Evolutionary conservation across 2,113 vertebrate species (phyloP).

Genomic region (Microcebus jonahi): DNA sequence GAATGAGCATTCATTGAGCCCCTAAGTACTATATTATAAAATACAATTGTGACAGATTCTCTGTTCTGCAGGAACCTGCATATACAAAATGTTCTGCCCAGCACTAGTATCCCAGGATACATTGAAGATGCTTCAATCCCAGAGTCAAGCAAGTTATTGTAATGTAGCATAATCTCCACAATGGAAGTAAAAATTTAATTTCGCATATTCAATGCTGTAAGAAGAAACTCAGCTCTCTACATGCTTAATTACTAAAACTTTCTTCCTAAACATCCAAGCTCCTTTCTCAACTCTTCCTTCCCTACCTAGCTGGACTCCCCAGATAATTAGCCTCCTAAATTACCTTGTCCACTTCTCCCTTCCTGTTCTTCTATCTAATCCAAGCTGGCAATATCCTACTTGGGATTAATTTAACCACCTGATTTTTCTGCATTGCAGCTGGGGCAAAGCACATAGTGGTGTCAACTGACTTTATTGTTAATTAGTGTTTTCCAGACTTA

Average conservation of each 20-base stretch:
- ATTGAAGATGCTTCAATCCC: background rate
- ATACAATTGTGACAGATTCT: background rate
- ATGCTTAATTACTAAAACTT: background rate
- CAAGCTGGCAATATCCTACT: background rate
- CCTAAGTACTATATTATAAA: background rate
- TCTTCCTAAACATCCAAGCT: background rate
- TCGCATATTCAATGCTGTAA: slow-evolving; percentile 5
- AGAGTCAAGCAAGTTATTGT: background rate
- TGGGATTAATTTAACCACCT: background rate
- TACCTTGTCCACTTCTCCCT: background rate
- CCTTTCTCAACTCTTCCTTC: background rate
- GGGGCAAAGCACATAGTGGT: background rate
- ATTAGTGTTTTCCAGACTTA: slow-evolving; percentile 27
- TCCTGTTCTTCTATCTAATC: background rate
- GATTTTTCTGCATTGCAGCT: background rate
- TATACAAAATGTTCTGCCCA: background rate
- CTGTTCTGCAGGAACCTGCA: background rate
- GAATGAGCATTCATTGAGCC: background rate
- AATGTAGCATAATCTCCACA: background rate
- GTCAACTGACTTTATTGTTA: background rate
- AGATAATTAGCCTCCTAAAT: background rate
- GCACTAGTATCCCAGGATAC: background rate
- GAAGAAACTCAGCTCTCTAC: background rate
- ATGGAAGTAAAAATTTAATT: background rate
- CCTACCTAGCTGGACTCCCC: background rate